Evolutionary conservation across 2,113 vertebrate genomes (phyloP), one percentile per base, ranked within the genome.

Genomic region (Catharus fuscescens): DNA sequence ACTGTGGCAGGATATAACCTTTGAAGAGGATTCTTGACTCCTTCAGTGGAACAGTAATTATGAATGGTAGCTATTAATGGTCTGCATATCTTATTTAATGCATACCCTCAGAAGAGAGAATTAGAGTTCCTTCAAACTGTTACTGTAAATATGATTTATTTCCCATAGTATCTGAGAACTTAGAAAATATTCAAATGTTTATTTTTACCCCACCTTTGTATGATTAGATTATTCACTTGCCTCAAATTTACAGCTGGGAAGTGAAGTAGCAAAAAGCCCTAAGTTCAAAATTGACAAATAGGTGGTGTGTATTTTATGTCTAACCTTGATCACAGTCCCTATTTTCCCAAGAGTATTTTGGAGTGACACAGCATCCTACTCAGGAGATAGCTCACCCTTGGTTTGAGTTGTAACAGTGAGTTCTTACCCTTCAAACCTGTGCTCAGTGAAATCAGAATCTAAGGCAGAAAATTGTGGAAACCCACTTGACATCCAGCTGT

Each of bases 81-180:
- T 32, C 52, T 71, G 23, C 71, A 48, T 67, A 3, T 57, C 26
- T 80, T 80, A 80, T 42, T 69, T 86, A 26, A 54, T 54, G 16
- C 18, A 62, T 48, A 23, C n/a, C 13, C 26, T 78, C 79, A 57
- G 48, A 78, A 71, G 32, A 76, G 5, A 53, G 28, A 70, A 84
- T 59, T 64, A 47, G 45, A 18, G 11, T 47, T 87, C 69, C 19
- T 54, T 84, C 40, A 9, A 28, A 31, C 0, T 54, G 2, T 44
- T 31, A 31, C 0, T 54, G 2, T 44, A 71, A 14, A 6, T 45
- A 5, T 15, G 3, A 6, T 9, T 4, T 19, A 31, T 53, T 7
- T 5, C 12, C 19, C 9, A 20, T 7, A 14, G 1, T 24, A 25
- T 52, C 48, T 72, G 14, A 73, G 32, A 88, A 50, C 11, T 28